A percentile compares a stretch with the other conserved stretches of the same genome.
Evolutionary conservation across 2,797 vertebrate genomes (phyloP).

Genomic region (Channa striata): DNA sequence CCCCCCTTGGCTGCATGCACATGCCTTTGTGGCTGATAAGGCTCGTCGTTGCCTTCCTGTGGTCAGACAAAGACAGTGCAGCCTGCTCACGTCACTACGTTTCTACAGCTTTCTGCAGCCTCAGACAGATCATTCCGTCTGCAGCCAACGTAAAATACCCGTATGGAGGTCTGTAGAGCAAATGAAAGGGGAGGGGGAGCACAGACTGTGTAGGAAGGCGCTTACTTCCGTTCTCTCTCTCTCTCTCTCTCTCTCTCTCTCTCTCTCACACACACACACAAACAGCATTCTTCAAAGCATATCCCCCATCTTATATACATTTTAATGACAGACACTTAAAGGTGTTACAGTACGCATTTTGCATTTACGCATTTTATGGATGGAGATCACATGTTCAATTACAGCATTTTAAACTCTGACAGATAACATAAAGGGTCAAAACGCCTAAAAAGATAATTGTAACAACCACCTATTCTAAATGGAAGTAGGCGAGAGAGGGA

Average conservation of each 20-base stretch:
- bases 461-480: neutral
- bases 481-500: conserved; percentile 57
- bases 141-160: conserved; percentile 63
- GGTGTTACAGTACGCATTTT: no score
- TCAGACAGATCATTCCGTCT: conserved; percentile 29
- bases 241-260: conserved; percentile 6
- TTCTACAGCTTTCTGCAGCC: conserved; percentile 9
- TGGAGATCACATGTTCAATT: no score
- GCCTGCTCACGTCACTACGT: conserved; percentile 38
- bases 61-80: conserved; percentile 79
- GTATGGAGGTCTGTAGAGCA: conserved; percentile 76
- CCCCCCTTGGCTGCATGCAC: conserved; percentile 31
- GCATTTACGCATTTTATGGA: no score
- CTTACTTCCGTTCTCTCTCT: neutral
- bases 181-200: conserved; percentile 59
- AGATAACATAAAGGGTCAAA: neutral
- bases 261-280: neutral
- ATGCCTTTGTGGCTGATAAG: conserved; percentile 57
- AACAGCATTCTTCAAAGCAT: neutral
- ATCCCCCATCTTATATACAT: neutral
- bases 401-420: neutral
- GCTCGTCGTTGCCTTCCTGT: conserved; percentile 85
- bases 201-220: conserved; percentile 14
- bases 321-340: no score
- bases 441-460: rapidly evolving